A percentile compares a stretch with the other conserved stretches of the same genome.
These are phyloP conservation scores for Hyperoplus immaculatus DNA, from an alignment of 2,797 vertebrate genomes.

Conservation along the genomic window DNA sequence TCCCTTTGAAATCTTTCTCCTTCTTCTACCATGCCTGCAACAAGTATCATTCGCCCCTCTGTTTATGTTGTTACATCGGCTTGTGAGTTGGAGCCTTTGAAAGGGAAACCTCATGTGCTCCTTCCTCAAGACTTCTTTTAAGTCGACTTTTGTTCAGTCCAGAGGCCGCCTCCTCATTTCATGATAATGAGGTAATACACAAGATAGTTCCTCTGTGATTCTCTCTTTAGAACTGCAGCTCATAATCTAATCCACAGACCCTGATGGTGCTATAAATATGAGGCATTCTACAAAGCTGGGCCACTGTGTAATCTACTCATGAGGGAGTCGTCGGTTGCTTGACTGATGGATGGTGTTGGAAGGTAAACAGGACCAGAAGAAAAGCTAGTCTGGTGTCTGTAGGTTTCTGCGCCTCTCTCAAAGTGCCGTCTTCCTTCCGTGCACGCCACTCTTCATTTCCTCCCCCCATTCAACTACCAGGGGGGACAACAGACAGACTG, in stretches of 20 bases:
- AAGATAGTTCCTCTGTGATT: constrained; percentile 61
- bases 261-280: constrained; percentile 77
- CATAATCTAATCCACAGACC: constrained; percentile 68
- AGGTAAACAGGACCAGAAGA: constrained; percentile 76
- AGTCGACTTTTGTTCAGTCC: constrained; percentile 64
- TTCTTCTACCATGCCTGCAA: constrained; percentile 36
- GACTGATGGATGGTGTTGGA: constrained; percentile 76
- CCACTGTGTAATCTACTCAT: constrained; percentile 73
- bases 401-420: constrained; percentile 48
- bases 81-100: constrained; percentile 68
- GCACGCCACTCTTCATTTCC: constrained; percentile 73
- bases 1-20: constrained; percentile 36
- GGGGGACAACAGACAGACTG: constrained; percentile 74
- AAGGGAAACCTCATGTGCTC: constrained; percentile 69
- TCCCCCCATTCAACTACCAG: constrained; percentile 69
- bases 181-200: constrained; percentile 79
- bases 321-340: constrained; percentile 74
- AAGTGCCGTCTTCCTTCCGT: constrained; percentile 52
- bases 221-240: constrained; percentile 56
- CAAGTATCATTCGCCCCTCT: constrained; percentile 54
- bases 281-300: constrained; percentile 68
- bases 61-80: constrained; percentile 58
- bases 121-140: constrained; percentile 64
- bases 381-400: constrained; percentile 63
- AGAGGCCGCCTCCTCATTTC: constrained; percentile 65